These are phyloP conservation scores for Orthonychiurus folsomi DNA, from an alignment of 2,888 invertebrate species.

Conservation along the genomic window DNA sequence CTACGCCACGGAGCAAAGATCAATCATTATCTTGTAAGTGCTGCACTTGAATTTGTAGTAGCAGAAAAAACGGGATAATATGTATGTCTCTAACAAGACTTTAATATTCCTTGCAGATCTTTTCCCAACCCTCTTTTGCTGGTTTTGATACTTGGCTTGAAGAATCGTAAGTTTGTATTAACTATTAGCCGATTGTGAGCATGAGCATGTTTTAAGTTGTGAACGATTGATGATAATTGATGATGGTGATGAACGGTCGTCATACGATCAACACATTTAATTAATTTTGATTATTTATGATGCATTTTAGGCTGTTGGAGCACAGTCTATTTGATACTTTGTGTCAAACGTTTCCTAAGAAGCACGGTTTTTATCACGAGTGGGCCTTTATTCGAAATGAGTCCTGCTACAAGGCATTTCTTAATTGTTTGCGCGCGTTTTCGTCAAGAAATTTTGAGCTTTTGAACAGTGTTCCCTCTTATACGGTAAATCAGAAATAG, in stretches of 20 bases:
- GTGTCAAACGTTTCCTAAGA: slow-evolving; percentile 9
- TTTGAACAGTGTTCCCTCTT: slow-evolving; percentile 21
- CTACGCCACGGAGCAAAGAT: slow-evolving; percentile 36
- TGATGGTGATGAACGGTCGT: no score
- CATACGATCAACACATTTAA: slow-evolving; percentile 15
- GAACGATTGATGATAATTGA: no score
- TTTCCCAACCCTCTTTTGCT: slow-evolving; percentile 33
- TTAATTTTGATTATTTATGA: slow-evolving; percentile 5
- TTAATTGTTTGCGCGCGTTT: slow-evolving; percentile 30
- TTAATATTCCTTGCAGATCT: slow-evolving; percentile 32
- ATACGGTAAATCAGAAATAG: not conserved
- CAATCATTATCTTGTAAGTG: slow-evolving; percentile 35
- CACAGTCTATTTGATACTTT: slow-evolving; percentile 53
- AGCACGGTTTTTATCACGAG: slow-evolving; percentile 30
- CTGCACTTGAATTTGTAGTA: no score
- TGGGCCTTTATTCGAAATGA: slow-evolving; percentile 38
- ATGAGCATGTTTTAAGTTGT: no score
- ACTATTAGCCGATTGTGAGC: no score
- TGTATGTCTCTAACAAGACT: not conserved
- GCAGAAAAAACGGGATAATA: no score
- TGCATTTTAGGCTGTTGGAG: slow-evolving; percentile 48
- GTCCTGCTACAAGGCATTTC: slow-evolving; percentile 25
- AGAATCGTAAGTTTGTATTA: slow-evolving; percentile 32
- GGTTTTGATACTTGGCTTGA: slow-evolving; percentile 39
- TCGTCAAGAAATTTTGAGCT: slow-evolving; percentile 32